A percentile compares a stretch with the other conserved stretches of the same genome.
These are phyloP conservation scores for Eupithecia vulgata DNA, from an alignment of 2,888 invertebrate genomes.

Conservation along the genomic window DNA sequence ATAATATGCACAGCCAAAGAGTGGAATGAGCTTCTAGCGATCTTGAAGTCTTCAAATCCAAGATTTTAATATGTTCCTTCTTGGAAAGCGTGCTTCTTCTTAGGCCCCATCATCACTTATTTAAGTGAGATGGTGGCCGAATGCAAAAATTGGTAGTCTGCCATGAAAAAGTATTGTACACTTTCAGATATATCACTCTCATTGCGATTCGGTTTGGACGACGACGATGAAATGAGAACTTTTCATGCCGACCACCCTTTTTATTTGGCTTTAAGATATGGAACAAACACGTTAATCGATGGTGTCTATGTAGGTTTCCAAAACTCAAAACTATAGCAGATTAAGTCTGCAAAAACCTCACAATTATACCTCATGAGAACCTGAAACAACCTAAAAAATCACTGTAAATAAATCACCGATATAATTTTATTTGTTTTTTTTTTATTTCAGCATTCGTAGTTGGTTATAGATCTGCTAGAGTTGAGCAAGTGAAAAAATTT, in stretches of 20 bases:
- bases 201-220: background rate
- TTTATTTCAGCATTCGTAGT: constrained; percentile 3
- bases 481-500: background rate
- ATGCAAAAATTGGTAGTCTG: background rate
- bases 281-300: background rate
- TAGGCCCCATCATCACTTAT: too few species aligned
- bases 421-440: background rate
- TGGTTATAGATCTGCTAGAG: background rate
- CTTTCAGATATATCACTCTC: background rate
- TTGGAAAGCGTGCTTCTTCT: too few species aligned
- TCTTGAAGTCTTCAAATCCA: too few species aligned
- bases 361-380: background rate
- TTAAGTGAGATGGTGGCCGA: too few species aligned
- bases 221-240: background rate
- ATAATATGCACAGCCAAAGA: too few species aligned
- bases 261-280: background rate
- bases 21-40: too few species aligned
- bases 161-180: constrained; percentile 1
- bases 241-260: constrained; percentile 2
- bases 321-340: background rate
- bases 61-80: too few species aligned
- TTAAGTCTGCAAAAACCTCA: background rate
- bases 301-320: background rate
- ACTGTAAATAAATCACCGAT: background rate
- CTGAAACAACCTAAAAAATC: background rate